phyloP scores from a whole-genome alignment of 2,797 vertebrate genomes.

The Rhabdomys pumilio region DNA sequence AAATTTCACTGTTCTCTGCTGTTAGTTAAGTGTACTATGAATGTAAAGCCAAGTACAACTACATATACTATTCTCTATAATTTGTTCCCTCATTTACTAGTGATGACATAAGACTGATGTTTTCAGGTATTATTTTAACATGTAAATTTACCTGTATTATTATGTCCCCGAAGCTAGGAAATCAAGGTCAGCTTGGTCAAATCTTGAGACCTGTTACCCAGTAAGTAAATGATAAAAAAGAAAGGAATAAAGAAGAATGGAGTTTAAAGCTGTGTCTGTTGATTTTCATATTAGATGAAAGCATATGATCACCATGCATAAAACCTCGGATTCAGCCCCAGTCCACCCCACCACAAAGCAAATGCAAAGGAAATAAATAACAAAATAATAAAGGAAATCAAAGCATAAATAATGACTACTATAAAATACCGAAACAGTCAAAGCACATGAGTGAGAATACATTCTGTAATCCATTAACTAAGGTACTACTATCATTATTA shows the following conservation, averaged over 20 bases:
- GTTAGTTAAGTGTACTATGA: slow-evolving; percentile 38
- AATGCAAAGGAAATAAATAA: not conserved
- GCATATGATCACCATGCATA: not conserved
- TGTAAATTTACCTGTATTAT: slow-evolving; percentile 14
- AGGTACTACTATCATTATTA: not conserved
- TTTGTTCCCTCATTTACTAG: not conserved
- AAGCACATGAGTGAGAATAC: not conserved
- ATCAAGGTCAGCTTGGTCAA: not conserved
- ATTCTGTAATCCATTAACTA: not conserved
- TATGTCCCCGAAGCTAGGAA: not conserved
- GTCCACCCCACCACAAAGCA: not conserved
- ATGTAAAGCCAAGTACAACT: not conserved
- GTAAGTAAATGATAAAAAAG: not conserved
- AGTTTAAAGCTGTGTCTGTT: not conserved
- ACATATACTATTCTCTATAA: not conserved
- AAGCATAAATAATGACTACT: not conserved
- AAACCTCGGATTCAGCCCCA: not conserved
- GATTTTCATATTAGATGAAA: not conserved
- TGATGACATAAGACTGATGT: not conserved
- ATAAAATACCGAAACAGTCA: not conserved
- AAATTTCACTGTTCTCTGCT: slow-evolving; percentile 11
- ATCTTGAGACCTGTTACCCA: not conserved
- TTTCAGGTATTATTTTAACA: not conserved
- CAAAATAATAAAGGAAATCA: not conserved
- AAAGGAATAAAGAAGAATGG: not conserved